phyloP scores from a whole-genome alignment of 2,888 invertebrate species.

The Stenodera caucasica region DNA sequence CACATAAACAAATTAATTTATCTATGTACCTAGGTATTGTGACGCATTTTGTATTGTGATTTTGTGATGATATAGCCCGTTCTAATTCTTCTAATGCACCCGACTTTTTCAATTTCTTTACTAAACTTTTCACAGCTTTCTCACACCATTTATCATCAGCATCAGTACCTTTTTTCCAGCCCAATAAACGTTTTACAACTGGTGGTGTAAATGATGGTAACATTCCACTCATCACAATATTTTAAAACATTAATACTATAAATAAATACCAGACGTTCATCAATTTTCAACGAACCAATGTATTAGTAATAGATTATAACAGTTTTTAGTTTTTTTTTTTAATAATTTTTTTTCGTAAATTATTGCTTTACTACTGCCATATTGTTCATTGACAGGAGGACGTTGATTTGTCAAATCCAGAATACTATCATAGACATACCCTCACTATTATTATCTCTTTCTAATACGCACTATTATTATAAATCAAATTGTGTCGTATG shows the following conservation, averaged over 20 bases:
- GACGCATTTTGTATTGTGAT: slow-evolving; percentile 95
- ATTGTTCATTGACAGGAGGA: slow-evolving; percentile 51
- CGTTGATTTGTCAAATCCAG: slow-evolving; percentile 36
- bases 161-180: slow-evolving; percentile 98
- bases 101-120: slow-evolving; percentile 94
- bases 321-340: slow-evolving; percentile 16
- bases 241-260: slow-evolving; percentile 5
- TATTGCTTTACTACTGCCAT: slow-evolving; percentile 53
- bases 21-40: slow-evolving; percentile 96
- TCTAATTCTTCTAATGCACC: slow-evolving; percentile 94
- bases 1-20: slow-evolving; percentile 80
- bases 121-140: slow-evolving; percentile 95
- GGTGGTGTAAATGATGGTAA: slow-evolving; percentile 97
- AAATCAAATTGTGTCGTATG: not conserved
- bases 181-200: slow-evolving; percentile 92
- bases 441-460: not conserved
- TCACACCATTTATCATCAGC: slow-evolving; percentile 99
- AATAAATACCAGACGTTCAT: too few species aligned
- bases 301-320: too few species aligned
- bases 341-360: slow-evolving; percentile 39
- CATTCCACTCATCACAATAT: slow-evolving; percentile 68
- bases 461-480: not conserved
- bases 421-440: slow-evolving; percentile 35
- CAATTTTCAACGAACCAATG: too few species aligned
- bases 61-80: slow-evolving; percentile 90